Percentiles rank a stretch among this genome's conserved stretches.
Evolutionary conservation across 2,888 invertebrate genomes (phyloP).

Genomic region (Lepeophtheirus nordmannii): DNA sequence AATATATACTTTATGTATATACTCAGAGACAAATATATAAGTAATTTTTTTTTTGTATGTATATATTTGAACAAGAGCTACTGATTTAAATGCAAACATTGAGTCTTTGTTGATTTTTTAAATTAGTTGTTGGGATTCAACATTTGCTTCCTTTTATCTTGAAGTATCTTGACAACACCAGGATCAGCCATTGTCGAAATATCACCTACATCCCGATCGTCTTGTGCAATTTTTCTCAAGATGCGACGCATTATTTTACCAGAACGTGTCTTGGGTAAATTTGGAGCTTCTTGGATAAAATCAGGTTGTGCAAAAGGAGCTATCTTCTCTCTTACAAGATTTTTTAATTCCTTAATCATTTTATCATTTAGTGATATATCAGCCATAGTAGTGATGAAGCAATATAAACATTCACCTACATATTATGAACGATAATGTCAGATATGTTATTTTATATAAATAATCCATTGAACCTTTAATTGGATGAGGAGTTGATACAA

Average conservation of each 20-base stretch:
- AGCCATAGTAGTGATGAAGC: constrained; percentile 85
- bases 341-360: constrained; percentile 15
- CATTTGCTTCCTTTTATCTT: background rate
- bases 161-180: constrained; percentile 58
- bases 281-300: constrained; percentile 79
- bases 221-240: constrained; percentile 75
- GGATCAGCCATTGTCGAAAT: constrained; percentile 85
- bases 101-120: background rate
- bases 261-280: constrained; percentile 86
- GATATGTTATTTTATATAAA: background rate
- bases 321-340: constrained; percentile 66
- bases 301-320: constrained; percentile 94
- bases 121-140: background rate
- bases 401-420: constrained; percentile 80
- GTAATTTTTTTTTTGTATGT: too few relatives aligned
- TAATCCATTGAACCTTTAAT: constrained; percentile 45
- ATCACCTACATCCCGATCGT: constrained; percentile 79
- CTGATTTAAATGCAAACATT: constrained; percentile 8
- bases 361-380: background rate
- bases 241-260: constrained; percentile 97
- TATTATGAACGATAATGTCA: background rate
- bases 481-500: constrained; percentile 80
- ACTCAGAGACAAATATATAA: too few relatives aligned
- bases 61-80: background rate
- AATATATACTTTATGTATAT: too few relatives aligned